Percentiles rank a stretch among this genome's conserved stretches.
These are phyloP conservation scores for Scaptomyza parva DNA, from an alignment of 2,888 invertebrate species.

Conservation along the genomic window DNA sequence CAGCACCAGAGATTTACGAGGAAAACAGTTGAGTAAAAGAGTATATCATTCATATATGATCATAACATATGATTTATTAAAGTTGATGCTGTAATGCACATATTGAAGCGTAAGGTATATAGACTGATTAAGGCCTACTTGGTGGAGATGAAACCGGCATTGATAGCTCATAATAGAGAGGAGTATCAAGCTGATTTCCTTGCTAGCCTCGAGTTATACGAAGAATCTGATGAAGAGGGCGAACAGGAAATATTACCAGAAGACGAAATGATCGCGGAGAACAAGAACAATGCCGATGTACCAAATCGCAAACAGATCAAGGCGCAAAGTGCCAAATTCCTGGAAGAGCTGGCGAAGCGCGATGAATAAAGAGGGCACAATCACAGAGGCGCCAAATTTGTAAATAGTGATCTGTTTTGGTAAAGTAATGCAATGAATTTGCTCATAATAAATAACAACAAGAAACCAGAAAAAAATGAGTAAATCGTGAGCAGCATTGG, in stretches of 20 bases:
- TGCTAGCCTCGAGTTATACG: conserved; percentile 45
- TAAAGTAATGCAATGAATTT: conserved; percentile 28
- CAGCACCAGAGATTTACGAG: conserved; percentile 80
- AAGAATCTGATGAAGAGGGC: conserved; percentile 33
- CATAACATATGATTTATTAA: neutral
- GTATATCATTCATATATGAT: neutral
- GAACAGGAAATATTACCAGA: conserved; percentile 34
- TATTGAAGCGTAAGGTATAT: conserved; percentile 72
- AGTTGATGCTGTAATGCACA: conserved; percentile 76
- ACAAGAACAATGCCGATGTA: conserved; percentile 68
- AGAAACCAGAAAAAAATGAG: conserved; percentile 31
- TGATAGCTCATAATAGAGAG: conserved; percentile 53
- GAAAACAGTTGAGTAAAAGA: conserved; percentile 74
- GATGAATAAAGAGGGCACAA: conserved; percentile 73
- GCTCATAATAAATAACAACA: conserved; percentile 41
- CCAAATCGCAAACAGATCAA: conserved; percentile 83
- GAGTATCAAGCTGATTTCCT: conserved; percentile 76
- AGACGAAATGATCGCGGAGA: conserved; percentile 67
- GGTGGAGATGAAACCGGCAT: conserved; percentile 46
- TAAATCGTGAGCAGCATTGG: conserved; percentile 70
- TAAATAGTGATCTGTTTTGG: conserved; percentile 2
- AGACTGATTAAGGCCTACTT: conserved; percentile 73
- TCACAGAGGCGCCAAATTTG: conserved; percentile 12
- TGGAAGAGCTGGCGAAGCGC: conserved; percentile 82
- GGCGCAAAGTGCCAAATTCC: conserved; percentile 79